Evolutionary conservation across 2,888 invertebrate genomes (phyloP).

Genomic region (Drosophila heteroneura): DNA sequence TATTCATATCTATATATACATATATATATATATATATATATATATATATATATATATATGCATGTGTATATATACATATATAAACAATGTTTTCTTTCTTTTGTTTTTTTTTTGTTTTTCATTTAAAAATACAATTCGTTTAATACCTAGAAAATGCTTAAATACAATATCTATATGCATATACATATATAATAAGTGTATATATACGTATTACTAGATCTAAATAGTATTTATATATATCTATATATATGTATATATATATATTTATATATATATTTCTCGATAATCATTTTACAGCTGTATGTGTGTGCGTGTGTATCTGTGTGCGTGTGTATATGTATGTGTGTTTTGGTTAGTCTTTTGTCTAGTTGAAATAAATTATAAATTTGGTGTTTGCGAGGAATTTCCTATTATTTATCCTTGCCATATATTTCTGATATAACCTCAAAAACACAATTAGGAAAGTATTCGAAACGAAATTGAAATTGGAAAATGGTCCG

Average conservation of each 20-base stretch:
- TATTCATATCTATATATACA: conserved; percentile 1
- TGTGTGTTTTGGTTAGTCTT: conserved; percentile 20
- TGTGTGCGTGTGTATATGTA: conserved; percentile 20
- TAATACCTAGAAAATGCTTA: conserved; percentile 79
- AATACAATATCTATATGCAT: conserved; percentile 71
- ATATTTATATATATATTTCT: conserved; percentile 27
- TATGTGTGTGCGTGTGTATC: conserved; percentile 19
- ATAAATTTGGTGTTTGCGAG: conserved; percentile 1
- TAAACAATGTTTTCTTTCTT: conserved; percentile 44
- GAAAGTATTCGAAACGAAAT: conserved; percentile 9
- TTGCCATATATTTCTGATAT: conserved; percentile 25
- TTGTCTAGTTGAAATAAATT: conserved; percentile 35
- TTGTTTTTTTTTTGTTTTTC: conserved; percentile 32
- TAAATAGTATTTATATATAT: conserved; percentile 41
- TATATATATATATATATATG: conserved; percentile 11
- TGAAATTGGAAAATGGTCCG: not conserved
- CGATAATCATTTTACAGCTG: conserved; percentile 16
- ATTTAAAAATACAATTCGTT: conserved; percentile 75
- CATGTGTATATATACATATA: conserved; percentile 35
- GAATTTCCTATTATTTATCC: conserved; percentile 10
- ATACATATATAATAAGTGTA: conserved; percentile 49
- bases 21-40: conserved; percentile 8
- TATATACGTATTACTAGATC: conserved; percentile 46
- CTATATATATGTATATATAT: conserved; percentile 24
- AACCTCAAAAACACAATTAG: conserved; percentile 1